Percentiles rank a stretch among this genome's conserved stretches.
These are phyloP conservation scores for Epinotia ramella DNA, from an alignment of 2,888 invertebrate species.

Conservation along the genomic window DNA sequence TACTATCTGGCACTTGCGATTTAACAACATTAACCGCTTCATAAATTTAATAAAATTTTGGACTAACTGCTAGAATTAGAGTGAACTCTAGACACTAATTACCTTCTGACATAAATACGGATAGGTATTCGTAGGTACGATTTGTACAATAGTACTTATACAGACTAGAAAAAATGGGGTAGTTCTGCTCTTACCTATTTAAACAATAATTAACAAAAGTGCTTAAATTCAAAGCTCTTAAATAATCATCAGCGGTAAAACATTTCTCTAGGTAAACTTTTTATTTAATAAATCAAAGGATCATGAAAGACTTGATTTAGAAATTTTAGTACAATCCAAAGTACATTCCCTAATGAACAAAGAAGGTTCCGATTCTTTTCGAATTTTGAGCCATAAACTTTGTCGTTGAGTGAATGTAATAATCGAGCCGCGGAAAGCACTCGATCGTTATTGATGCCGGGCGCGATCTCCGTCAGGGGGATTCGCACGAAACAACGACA, in stretches of 20 bases:
- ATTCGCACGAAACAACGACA: background rate
- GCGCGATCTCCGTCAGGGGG: slow-evolving; percentile 53
- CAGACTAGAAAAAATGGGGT: background rate
- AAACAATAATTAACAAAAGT: background rate
- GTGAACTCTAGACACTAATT: background rate
- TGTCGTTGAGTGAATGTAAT: slow-evolving; percentile 21
- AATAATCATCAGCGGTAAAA: background rate
- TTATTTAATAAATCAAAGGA: background rate
- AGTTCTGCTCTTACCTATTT: background rate
- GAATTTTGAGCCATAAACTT: slow-evolving; percentile 23
- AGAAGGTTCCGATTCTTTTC: slow-evolving; percentile 11
- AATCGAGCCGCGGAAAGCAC: slow-evolving; percentile 51
- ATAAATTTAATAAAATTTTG: background rate
- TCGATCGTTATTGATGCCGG: slow-evolving; percentile 63
- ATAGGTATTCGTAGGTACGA: background rate
- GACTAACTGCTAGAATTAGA: background rate
- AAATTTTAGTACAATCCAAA: background rate
- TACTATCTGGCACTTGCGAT: slow-evolving; percentile 72
- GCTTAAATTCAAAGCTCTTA: background rate
- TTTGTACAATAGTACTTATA: background rate
- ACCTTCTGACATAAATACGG: background rate
- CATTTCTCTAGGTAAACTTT: background rate
- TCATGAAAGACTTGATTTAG: background rate
- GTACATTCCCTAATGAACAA: slow-evolving; percentile 6
- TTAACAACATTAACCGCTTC: slow-evolving; percentile 45